phyloP scores from a whole-genome alignment of 2,797 vertebrate species.

The Anguilla megastoma region DNA sequence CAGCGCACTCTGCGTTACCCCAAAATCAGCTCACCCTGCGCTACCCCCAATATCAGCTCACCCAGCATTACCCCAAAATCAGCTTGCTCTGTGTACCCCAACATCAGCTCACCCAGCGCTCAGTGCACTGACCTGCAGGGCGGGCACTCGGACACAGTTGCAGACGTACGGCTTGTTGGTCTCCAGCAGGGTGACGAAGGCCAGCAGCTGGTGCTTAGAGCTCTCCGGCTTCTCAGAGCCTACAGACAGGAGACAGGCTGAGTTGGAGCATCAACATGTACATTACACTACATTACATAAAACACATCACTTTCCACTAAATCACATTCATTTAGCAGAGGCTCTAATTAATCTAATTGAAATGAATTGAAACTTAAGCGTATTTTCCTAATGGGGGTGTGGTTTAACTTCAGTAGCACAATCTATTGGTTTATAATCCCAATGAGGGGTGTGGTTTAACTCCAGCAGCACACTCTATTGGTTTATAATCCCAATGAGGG shows the following conservation, averaged over 20 bases:
- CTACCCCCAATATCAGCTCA: background rate
- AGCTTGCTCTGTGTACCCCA: too few relatives aligned
- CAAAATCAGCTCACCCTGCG: background rate
- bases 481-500: too few relatives aligned
- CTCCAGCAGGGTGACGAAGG: conserved; percentile 89
- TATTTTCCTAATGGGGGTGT: background rate
- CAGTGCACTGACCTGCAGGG: conserved; percentile 76
- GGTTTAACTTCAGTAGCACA: too few relatives aligned
- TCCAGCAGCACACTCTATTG: background rate
- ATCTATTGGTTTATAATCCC: too few relatives aligned
- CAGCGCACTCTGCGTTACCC: background rate
- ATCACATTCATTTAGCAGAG: background rate
- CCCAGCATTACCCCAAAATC: too few relatives aligned
- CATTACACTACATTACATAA: background rate
- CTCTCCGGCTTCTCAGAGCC: conserved; percentile 68
- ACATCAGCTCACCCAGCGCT: background rate
- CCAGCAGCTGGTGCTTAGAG: conserved; percentile 82
- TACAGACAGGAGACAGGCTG: conserved; percentile 49
- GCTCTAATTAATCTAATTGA: background rate
- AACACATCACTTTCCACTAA: too few relatives aligned
- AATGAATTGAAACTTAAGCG: too few relatives aligned
- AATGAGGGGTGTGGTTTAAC: too few relatives aligned
- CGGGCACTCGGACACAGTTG: conserved; percentile 82
- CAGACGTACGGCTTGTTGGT: conserved; percentile 90
- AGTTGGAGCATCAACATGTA: too few relatives aligned